Conservation (phyloP, 2,797 vertebrate species). For the Premnoplex brunnescens region DNA sequence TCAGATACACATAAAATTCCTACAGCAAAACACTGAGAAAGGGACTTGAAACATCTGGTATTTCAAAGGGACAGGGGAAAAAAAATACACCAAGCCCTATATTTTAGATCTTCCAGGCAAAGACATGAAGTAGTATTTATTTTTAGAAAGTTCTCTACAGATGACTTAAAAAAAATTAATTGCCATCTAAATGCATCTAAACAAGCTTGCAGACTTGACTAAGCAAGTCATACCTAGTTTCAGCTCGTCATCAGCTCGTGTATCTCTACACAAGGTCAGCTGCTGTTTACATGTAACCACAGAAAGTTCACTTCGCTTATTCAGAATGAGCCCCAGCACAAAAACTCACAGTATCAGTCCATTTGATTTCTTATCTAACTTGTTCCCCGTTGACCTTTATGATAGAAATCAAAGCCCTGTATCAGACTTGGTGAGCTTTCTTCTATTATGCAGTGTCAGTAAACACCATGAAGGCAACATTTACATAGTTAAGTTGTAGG, state of each 20-base stretch:
- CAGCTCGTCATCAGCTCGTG: neutral
- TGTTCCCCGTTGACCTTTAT: neutral
- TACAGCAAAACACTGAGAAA: neutral
- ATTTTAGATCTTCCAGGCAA: neutral
- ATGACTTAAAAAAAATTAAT: neutral
- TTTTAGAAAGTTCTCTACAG: neutral
- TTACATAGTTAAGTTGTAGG: neutral
- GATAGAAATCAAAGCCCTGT: slow-evolving; percentile 7
- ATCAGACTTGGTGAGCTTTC: neutral
- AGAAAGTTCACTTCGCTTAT: slow-evolving; percentile 9
- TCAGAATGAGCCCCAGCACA: neutral
- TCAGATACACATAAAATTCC: neutral
- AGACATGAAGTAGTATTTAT: neutral
- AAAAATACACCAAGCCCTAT: neutral
- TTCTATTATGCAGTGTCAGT: neutral
- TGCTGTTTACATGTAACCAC: neutral
- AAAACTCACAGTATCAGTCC: neutral
- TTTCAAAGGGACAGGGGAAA: neutral
- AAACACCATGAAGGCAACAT: neutral
- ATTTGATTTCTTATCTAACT: slow-evolving; percentile 17
- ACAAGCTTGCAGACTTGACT: neutral
- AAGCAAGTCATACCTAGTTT: neutral
- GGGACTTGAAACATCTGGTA: neutral
- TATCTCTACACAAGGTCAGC: slow-evolving; percentile 19
- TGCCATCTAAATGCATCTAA: neutral